A percentile compares a stretch with the other conserved stretches of the same genome.
phyloP scores from a whole-genome alignment of 2,113 vertebrate species.

The Tupaia tana region DNA sequence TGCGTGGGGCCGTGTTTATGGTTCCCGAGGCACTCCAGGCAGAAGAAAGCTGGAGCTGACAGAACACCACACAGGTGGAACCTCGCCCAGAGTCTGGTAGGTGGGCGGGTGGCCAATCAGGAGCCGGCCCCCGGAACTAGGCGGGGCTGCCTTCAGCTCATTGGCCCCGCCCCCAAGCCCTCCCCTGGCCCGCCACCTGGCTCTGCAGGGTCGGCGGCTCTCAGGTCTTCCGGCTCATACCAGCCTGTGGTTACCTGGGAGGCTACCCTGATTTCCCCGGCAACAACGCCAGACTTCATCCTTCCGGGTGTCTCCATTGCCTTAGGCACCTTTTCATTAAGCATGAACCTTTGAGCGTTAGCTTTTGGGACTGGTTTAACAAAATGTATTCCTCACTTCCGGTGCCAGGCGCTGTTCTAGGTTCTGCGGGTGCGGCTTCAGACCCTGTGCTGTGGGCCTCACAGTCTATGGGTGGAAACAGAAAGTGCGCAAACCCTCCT shows the following conservation, averaged over 20 bases:
- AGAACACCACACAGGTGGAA: too few relatives aligned
- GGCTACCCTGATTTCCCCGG: neutral
- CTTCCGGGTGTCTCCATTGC: neutral
- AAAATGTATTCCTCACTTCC: neutral
- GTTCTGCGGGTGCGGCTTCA: neutral
- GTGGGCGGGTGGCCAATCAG: neutral
- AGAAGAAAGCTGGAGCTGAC: neutral
- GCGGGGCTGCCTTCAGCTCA: neutral
- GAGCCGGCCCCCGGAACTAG: neutral
- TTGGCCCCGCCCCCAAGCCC: neutral
- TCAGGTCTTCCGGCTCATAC: neutral
- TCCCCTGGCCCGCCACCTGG: fast-evolving
- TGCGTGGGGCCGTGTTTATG: too few relatives aligned
- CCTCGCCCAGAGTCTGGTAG: neutral
- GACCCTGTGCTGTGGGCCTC: neutral
- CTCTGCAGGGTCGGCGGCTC: neutral
- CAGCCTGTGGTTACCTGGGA: neutral
- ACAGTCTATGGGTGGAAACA: neutral
- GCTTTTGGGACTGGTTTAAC: neutral
- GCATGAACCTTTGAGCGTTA: neutral
- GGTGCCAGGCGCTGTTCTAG: neutral
- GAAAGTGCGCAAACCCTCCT: neutral
- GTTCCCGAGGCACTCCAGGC: neutral
- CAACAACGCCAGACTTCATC: neutral
- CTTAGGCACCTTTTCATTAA: neutral